Conservation (phyloP, 1,140 invertebrate genomes). For the Tetramorium parvispinum region DNA sequence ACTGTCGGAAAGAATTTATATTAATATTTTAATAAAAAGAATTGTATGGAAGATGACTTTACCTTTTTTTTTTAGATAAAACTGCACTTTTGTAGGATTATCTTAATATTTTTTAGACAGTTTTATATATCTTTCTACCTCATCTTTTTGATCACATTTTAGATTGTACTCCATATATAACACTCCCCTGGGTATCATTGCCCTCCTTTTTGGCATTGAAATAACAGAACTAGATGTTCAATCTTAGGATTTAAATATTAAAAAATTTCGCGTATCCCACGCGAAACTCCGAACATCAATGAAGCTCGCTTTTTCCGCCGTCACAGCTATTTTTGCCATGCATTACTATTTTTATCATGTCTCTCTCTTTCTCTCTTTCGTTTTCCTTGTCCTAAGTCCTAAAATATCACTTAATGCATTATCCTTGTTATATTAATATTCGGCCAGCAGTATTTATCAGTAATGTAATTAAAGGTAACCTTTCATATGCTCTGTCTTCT, state of each 20-base stretch:
- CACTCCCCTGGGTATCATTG: neutral
- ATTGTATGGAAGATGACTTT: neutral
- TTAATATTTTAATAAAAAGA: neutral
- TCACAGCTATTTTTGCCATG: too few relatives aligned
- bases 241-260: conserved; percentile 1
- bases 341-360: neutral
- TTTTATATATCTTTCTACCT: neutral
- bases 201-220: neutral
- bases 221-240: neutral
- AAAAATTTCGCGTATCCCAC: neutral
- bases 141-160: neutral
- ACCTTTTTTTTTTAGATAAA: neutral
- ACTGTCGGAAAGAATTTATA: neutral
- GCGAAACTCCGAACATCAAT: neutral
- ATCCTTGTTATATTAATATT: too few relatives aligned
- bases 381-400: neutral
- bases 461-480: neutral
- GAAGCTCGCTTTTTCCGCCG: neutral
- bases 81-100: neutral
- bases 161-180: neutral
- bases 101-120: neutral
- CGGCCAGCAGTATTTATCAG: neutral
- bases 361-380: neutral
- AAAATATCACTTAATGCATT: neutral
- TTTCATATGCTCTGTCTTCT: too few relatives aligned